These are phyloP conservation scores for Xanthia icteritia DNA, from an alignment of 2,888 invertebrate species.

Conservation along the genomic window DNA sequence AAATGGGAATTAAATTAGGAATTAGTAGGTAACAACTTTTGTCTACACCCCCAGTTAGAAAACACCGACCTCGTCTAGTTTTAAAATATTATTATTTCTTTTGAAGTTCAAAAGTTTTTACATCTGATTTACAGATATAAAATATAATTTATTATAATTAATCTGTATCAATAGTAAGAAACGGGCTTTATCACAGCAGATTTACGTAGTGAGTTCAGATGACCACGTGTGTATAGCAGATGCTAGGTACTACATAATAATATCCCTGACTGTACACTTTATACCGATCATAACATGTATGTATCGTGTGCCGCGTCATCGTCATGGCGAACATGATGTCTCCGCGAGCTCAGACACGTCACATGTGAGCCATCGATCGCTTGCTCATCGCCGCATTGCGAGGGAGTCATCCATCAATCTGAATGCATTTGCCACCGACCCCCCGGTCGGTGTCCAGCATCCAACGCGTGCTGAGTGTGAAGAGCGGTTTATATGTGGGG, in stretches of 20 bases:
- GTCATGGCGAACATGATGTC: background rate
- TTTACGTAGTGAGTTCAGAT: background rate
- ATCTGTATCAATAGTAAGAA: background rate
- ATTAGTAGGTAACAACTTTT: no score
- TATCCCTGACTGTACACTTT: background rate
- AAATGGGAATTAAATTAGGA: no score
- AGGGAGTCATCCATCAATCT: conserved; percentile 32
- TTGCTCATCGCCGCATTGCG: conserved; percentile 10
- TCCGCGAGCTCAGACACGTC: background rate
- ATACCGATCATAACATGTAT: background rate
- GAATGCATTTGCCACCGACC: background rate
- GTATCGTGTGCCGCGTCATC: no score
- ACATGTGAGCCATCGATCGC: conserved; percentile 32
- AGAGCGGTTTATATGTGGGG: background rate
- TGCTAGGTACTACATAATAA: no score
- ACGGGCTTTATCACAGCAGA: no score
- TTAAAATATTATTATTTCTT: background rate
- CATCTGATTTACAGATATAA: background rate
- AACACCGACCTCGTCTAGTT: background rate
- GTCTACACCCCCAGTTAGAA: no score
- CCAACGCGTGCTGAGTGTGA: background rate
- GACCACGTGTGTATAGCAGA: background rate
- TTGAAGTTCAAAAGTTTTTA: background rate
- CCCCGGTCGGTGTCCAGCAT: background rate
- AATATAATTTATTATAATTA: background rate